Conservation (phyloP, 2,888 invertebrate species). For the Rhodophaea formosa region DNA sequence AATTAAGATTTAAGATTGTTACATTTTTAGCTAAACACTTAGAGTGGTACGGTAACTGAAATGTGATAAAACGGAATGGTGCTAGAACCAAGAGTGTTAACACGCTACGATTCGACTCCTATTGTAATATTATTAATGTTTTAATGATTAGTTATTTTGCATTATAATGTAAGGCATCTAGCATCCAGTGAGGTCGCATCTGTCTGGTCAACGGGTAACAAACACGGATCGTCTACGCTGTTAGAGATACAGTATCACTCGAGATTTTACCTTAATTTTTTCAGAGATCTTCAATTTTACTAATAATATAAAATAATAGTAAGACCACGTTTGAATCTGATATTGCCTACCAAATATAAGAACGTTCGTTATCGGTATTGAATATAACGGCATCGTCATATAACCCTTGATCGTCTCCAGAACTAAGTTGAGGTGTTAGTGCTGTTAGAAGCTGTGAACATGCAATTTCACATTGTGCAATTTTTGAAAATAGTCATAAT, state of each 20-base stretch:
- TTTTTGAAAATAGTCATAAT: conserved; percentile 79
- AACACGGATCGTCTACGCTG: conserved; percentile 52
- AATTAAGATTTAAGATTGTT: conserved; percentile 81
- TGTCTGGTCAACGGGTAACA: conserved; percentile 60
- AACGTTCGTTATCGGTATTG: conserved; percentile 50
- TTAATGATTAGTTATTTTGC: conserved; percentile 76
- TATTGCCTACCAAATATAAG: conserved; percentile 66
- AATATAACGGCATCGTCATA: conserved; percentile 50
- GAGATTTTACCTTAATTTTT: conserved; percentile 70
- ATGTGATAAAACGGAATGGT: conserved; percentile 83
- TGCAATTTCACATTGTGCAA: conserved; percentile 79
- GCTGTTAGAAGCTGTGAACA: conserved; percentile 78
- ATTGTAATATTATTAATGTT: conserved; percentile 76
- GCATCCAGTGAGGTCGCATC: conserved; percentile 75
- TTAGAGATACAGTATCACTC: conserved; percentile 80
- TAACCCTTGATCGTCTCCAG: conserved; percentile 60
- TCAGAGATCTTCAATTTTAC: conserved; percentile 72
- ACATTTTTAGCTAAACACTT: conserved; percentile 82
- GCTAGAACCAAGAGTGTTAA: conserved; percentile 82
- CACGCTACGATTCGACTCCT: conserved; percentile 81
- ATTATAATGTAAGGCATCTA: conserved; percentile 76
- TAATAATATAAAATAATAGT: conserved; percentile 59
- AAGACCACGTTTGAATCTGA: conserved; percentile 70
- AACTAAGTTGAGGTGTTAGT: conserved; percentile 60
- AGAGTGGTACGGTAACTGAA: conserved; percentile 82